Base-by-base conservation (phyloP, 2,888 invertebrate genomes). In the Oscheius sp. region DNA sequence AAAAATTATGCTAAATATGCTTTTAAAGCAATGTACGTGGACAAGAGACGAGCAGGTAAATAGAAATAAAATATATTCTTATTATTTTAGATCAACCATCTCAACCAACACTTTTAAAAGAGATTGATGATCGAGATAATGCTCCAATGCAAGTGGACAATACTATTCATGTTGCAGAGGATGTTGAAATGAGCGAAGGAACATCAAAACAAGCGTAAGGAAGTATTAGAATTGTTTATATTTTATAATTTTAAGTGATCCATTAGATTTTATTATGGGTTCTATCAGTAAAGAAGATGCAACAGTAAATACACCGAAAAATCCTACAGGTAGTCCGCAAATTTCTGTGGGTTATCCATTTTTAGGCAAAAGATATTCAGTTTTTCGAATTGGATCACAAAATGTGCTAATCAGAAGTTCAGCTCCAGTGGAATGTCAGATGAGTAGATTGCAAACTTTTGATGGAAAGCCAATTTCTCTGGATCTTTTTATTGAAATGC, bases 331-430 rank as follows among this genome's bases (percentile, higher is more conserved):
- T 35, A n/a, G n/a, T n/a, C n/a, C n/a, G n/a, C n/a, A n/a, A n/a
- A n/a, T n/a, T n/a, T n/a, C n/a, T n/a, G n/a, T n/a, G n/a, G n/a
- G 61, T 29, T 61, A 1, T 9, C n/a, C 35, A 16, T 2, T 35
- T 69, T n/a, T 61, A 72, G 72, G 72, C 21, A 72, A 72, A 25
- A 64, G 64, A 2, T 72, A 72, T 52, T 25, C 72, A 1, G 25
- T 66, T 12, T 72, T 66, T 43, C 16, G n/a, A 1, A 27, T 72
- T 12, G 72, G 72, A 6, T 21, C 7, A 13, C 66, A 66, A 12
- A 43, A 18, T 12, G 66, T 66, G 1, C 55, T 72, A 18, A 72
- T 72, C 21, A 29, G 72, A 43, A 46, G 72, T 23, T 43, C 66
- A 6, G 29, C 58, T 6, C 72, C 72, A 13, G 7, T 66, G 13